Evolutionary conservation across 92 coral and sea anemone genomes (phyloP), one percentile per base, ranked within the genome.

Genomic region (Umimayanthus chanpuru): DNA sequence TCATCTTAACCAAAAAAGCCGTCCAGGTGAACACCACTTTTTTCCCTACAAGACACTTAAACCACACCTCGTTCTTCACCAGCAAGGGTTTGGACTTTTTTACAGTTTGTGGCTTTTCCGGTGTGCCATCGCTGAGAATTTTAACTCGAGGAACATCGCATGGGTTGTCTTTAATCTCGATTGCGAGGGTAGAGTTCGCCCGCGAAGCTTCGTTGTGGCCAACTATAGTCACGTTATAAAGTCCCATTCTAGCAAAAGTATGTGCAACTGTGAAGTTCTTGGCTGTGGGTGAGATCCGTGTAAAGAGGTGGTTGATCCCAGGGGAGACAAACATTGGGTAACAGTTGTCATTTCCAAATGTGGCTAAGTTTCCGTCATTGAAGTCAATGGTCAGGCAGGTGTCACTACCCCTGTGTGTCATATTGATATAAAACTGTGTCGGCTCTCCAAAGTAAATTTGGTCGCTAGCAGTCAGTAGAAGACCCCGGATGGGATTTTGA

Each of bases 31-130:
- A 89, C 4, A 91, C 88, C 61, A 95, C 83, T 14, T 87, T 91
- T n/a, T 90, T 32, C 0, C 96, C 99, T 58, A 96, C 99, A 12
- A 93, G 96, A 56, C 99, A 96, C 25, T 80, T 91, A 81, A 82
- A 92, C 81, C 50, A 71, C 36, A 92, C 94, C n/a, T 92, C 88
- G 49, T 87, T 66, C 41, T 89, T 82, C 3, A 96, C 81, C 1
- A 91, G 86, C 71, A 95, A 71, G 38, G 78, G 86, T 21, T 91
- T 88, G 10, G 98, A 93, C 75, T 86, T 94, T 71, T 85, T 88
- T 25, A 96, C 93, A 80, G 81, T 91, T n/a, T 78, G 65, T 0
- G 98, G 98, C 12, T 88, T 90, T 12, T 73, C 88, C 28, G 84
- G 78, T 10, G 91, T 89, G 10, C 95, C 96, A 26, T 92, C 93